phyloP scores from a whole-genome alignment of 2,888 invertebrate species.

The Melipona beecheii region DNA sequence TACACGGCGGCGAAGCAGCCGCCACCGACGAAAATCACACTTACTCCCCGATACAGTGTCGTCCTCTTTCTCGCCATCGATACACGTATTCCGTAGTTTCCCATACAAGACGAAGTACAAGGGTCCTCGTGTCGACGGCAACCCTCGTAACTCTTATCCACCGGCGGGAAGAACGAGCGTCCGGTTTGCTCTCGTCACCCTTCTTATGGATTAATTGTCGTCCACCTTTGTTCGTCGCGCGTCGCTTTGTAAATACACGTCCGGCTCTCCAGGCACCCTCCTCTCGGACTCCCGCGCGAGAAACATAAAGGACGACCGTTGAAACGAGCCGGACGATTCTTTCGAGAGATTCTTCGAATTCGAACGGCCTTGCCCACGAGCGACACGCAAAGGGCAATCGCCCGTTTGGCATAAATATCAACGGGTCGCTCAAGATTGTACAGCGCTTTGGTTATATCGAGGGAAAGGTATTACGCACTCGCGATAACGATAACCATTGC shows the following conservation, averaged over 20 bases:
- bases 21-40: slow-evolving; percentile 40
- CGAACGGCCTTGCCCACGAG: too few species aligned
- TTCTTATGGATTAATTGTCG: slow-evolving; percentile 64
- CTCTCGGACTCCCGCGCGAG: too few species aligned
- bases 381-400: not conserved
- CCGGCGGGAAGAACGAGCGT: slow-evolving; percentile 54
- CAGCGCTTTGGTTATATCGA: slow-evolving; percentile 25
- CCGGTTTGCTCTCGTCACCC: slow-evolving; percentile 52
- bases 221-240: slow-evolving; percentile 37
- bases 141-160: slow-evolving; percentile 68
- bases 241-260: slow-evolving; percentile 26
- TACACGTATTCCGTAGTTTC: slow-evolving; percentile 52
- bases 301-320: not conserved
- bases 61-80: slow-evolving; percentile 29
- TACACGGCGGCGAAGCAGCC: slow-evolving; percentile 7
- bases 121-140: slow-evolving; percentile 66
- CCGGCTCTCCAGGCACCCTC: not conserved
- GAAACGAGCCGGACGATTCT: not conserved
- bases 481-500: slow-evolving; percentile 72
- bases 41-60: slow-evolving; percentile 42
- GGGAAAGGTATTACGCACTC: slow-evolving; percentile 68
- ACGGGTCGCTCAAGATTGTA: slow-evolving; percentile 39
- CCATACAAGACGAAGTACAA: slow-evolving; percentile 63
- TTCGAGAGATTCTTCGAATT: too few species aligned
- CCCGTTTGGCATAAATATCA: slow-evolving; percentile 26